These are phyloP conservation scores for Phytoseiulus persimilis DNA, from an alignment of 2,888 invertebrate species.

Conservation along the genomic window DNA sequence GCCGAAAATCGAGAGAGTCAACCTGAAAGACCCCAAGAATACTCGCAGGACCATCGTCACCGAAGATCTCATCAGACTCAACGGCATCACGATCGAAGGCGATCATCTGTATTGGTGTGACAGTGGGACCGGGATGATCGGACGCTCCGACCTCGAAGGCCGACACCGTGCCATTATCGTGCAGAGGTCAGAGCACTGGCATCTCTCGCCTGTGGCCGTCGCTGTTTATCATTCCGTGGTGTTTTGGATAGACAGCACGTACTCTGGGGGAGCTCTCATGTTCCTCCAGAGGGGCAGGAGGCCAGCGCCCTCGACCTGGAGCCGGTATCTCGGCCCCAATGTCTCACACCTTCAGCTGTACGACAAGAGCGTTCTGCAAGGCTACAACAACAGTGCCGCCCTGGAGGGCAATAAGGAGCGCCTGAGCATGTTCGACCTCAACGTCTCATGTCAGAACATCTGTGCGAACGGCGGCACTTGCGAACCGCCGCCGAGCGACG, in stretches of 20 bases:
- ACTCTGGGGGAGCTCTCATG: constrained; percentile 37
- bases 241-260: constrained; percentile 38
- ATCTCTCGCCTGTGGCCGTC: constrained; percentile 37
- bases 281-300: constrained; percentile 34
- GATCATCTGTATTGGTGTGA: constrained; percentile 37
- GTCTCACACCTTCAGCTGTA: constrained; percentile 29
- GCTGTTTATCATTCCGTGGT: constrained; percentile 37
- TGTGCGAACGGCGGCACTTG: constrained; percentile 30
- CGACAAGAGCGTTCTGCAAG: constrained; percentile 32
- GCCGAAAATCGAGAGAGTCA: constrained; percentile 27
- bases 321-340: constrained; percentile 32
- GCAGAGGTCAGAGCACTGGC: constrained; percentile 30
- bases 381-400: constrained; percentile 36
- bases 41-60: constrained; percentile 22
- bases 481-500: constrained; percentile 34
- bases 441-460: constrained; percentile 17
- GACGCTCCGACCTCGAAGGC: constrained; percentile 35
- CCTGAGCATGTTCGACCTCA: constrained; percentile 13
- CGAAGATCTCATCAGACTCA: constrained; percentile 35
- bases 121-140: constrained; percentile 37
- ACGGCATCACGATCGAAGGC: constrained; percentile 36
- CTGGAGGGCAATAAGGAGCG: constrained; percentile 32
- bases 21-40: background rate
- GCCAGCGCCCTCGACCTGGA: constrained; percentile 39
- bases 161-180: constrained; percentile 29